Conservation (phyloP, 2,113 vertebrate species). For the Saguinus imperator region DNA sequence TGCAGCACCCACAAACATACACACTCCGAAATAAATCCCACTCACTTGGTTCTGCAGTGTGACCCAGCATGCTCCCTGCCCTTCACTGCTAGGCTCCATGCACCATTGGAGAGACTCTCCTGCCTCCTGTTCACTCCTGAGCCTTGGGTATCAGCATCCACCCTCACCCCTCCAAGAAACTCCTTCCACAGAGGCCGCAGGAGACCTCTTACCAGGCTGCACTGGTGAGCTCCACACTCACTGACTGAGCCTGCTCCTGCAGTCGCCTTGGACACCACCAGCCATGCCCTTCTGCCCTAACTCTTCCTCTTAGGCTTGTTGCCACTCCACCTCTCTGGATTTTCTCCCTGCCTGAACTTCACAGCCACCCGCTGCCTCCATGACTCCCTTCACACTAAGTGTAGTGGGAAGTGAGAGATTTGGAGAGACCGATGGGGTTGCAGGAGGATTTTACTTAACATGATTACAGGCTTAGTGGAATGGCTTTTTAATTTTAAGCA, state of each 20-base stretch:
- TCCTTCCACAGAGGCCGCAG: neutral
- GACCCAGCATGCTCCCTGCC: neutral
- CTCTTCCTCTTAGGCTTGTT: neutral
- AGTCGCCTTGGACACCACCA: neutral
- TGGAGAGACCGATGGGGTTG: too few species aligned
- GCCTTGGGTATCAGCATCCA: neutral
- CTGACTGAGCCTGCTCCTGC: neutral
- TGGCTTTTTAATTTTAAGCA: too few species aligned
- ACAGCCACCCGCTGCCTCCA: neutral
- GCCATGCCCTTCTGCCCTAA: neutral
- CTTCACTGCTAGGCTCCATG: neutral
- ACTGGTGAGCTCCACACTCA: neutral
- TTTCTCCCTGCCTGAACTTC: neutral
- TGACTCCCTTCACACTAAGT: neutral
- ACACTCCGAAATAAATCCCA: neutral
- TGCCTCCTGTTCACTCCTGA: neutral
- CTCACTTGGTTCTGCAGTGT: neutral
- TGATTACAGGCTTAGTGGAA: too few species aligned
- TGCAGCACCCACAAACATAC: neutral
- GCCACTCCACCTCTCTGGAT: neutral
- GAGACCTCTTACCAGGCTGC: neutral
- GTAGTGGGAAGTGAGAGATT: too few species aligned
- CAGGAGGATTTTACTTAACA: too few species aligned
- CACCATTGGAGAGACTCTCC: rapidly evolving
- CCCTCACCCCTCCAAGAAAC: neutral